Conservation (phyloP, 2,113 vertebrate genomes). For the Callorhinus ursinus region DNA sequence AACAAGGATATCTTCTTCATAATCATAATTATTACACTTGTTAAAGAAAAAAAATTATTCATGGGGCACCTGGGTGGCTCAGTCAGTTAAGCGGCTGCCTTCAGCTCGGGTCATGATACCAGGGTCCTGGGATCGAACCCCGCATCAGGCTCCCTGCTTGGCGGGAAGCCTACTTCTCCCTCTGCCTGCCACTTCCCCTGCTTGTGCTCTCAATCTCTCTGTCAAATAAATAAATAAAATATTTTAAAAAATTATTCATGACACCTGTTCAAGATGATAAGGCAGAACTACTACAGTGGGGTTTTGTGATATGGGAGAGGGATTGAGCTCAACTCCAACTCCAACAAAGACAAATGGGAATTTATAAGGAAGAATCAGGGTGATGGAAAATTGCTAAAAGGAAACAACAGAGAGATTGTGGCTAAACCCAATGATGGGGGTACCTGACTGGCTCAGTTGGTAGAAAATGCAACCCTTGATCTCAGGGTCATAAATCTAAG, state of each 20-base stretch:
- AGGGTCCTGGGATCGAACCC: too few species aligned
- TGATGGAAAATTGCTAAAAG: not conserved
- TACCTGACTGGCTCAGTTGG: not conserved
- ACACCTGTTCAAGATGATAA: not conserved
- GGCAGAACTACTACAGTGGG: not conserved
- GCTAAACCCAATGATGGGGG: not conserved
- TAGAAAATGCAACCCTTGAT: not conserved
- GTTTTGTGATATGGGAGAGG: not conserved
- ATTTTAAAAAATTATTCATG: not conserved
- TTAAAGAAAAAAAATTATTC: not conserved
- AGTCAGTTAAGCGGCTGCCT: too few species aligned
- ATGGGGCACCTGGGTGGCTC: not conserved
- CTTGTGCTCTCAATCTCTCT: too few species aligned
- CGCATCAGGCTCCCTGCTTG: too few species aligned
- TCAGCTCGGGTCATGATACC: too few species aligned
- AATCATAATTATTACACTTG: not conserved
- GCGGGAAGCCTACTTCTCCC: too few species aligned
- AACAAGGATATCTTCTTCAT: not conserved
- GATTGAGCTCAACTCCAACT: not conserved
- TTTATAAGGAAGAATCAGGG: not conserved
- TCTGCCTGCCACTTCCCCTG: too few species aligned
- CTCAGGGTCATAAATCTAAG: not conserved
- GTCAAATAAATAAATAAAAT: too few species aligned
- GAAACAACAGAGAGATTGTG: not conserved
- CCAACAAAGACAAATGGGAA: not conserved